These are phyloP conservation scores for Noctua fimbriata DNA, from an alignment of 2,888 invertebrate species.

Conservation along the genomic window DNA sequence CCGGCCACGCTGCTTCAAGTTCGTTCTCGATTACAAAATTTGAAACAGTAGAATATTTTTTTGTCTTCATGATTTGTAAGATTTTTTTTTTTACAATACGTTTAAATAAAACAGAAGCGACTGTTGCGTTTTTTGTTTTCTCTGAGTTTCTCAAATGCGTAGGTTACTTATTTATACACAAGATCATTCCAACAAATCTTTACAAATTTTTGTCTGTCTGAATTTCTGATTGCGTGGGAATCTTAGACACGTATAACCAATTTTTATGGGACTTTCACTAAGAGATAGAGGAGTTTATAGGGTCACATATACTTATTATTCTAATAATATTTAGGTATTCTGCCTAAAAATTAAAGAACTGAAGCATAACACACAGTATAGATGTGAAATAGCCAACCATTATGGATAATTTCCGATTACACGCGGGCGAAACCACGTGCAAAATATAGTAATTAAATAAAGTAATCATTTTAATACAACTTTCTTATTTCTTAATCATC, in stretches of 20 bases:
- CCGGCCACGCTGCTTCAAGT: conserved; percentile 29
- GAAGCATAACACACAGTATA: neutral
- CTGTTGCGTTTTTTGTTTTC: neutral
- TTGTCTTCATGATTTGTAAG: neutral
- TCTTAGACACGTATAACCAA: neutral
- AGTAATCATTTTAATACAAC: neutral
- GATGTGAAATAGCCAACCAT: neutral
- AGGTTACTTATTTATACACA: neutral
- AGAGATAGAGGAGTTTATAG: neutral
- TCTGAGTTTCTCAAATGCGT: neutral
- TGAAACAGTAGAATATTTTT: neutral
- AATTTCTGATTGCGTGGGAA: neutral
- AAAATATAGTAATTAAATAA: neutral
- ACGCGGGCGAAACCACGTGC: neutral
- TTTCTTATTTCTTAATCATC: neutral
- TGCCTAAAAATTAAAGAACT: neutral
- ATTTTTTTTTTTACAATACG: neutral
- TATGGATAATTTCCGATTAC: neutral
- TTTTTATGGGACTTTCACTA: neutral
- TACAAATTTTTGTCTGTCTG: neutral
- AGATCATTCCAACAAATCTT: neutral
- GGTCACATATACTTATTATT: neutral
- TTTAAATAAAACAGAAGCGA: neutral
- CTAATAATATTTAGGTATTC: neutral
- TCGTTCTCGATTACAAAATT: conserved; percentile 61